phyloP scores from a whole-genome alignment of 2,113 vertebrate species.

The Hyaena hyaena region DNA sequence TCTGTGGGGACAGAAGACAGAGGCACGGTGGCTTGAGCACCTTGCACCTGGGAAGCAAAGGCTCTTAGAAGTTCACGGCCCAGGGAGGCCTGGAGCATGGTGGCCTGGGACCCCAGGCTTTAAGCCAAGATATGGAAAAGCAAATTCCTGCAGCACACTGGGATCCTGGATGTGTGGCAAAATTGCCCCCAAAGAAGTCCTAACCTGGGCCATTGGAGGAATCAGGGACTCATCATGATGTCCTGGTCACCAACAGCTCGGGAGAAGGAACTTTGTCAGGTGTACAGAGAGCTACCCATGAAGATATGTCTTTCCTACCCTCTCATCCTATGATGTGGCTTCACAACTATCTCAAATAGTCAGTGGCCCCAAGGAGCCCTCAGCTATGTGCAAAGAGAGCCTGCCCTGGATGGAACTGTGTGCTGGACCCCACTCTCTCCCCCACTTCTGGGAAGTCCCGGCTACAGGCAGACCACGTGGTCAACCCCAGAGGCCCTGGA shows the following conservation, averaged over 20 bases:
- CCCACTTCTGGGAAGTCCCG: not conserved
- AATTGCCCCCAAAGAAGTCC: not conserved
- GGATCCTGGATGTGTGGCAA: not conserved
- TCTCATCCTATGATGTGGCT: not conserved
- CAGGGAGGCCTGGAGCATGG: too few species aligned
- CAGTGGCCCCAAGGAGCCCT: not conserved
- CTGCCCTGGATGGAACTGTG: not conserved
- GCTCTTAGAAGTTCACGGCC: not conserved
- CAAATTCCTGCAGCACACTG: not conserved
- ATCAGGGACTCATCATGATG: not conserved
- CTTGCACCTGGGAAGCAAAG: not conserved
- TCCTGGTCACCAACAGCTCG: too few species aligned
- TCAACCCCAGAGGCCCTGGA: too few species aligned
- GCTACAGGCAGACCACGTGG: fast-evolving
- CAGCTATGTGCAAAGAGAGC: not conserved
- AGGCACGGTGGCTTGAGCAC: not conserved
- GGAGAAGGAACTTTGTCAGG: not conserved
- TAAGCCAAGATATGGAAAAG: not conserved
- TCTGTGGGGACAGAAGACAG: conserved; percentile 24
- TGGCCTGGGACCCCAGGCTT: not conserved
- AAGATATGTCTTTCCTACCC: not conserved
- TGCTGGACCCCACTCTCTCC: not conserved
- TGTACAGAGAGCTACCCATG: not conserved
- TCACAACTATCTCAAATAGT: not conserved
- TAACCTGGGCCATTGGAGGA: not conserved